A percentile compares a stretch with the other conserved stretches of the same genome.
Evolutionary conservation across 2,113 vertebrate species (phyloP).

Genomic region (Tachycineta bicolor): DNA sequence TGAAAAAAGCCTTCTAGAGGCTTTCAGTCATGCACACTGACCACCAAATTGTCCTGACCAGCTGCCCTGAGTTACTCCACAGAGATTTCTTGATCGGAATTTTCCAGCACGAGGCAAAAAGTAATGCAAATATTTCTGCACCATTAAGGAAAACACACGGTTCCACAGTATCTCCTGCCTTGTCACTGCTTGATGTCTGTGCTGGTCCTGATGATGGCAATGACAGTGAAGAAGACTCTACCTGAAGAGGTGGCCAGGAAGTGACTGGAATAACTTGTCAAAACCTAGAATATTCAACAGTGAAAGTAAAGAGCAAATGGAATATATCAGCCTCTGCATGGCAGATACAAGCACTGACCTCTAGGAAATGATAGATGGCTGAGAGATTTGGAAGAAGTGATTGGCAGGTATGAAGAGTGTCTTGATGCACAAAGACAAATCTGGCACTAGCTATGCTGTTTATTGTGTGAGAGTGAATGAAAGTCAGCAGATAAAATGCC

Average conservation of each 20-base stretch:
- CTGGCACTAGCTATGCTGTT: neutral
- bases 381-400: neutral
- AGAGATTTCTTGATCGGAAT: neutral
- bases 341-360: neutral
- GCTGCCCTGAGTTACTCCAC: neutral
- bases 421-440: neutral
- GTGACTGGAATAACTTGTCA: neutral
- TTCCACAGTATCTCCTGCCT: neutral
- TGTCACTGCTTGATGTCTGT: neutral
- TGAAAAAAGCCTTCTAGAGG: neutral
- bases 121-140: accelerated
- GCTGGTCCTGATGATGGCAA: neutral
- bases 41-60: neutral
- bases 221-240: neutral
- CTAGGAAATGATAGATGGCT: neutral
- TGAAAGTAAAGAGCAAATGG: neutral
- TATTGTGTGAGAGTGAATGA: neutral
- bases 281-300: neutral
- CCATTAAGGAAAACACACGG: neutral
- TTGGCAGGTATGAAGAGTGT: accelerated
- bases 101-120: neutral
- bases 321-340: neutral
- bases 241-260: neutral
- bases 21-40: neutral
- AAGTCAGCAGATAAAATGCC: neutral